Conservation (phyloP, 2,888 invertebrate species). For the Nebria brevicollis region DNA sequence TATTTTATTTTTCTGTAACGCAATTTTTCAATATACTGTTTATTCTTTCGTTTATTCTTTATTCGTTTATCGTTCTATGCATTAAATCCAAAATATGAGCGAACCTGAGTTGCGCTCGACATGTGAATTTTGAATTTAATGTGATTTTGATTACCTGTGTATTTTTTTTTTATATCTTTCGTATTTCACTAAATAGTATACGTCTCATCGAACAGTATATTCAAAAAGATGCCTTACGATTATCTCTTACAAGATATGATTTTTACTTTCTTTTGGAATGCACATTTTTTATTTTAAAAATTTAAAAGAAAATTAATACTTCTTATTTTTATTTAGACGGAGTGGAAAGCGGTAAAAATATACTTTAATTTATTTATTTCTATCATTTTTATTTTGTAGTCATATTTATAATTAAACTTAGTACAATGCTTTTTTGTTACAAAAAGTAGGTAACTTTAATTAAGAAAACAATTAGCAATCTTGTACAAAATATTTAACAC, state of each 20-base stretch:
- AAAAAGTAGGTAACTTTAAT: constrained; percentile 23
- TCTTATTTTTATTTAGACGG: neutral
- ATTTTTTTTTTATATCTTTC: neutral
- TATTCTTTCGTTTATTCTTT: neutral
- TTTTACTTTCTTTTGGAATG: neutral
- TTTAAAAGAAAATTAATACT: constrained; percentile 1
- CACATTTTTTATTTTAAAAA: neutral
- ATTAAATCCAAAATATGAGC: constrained; percentile 2
- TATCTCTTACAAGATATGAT: constrained; percentile 1
- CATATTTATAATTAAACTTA: constrained; percentile 15
- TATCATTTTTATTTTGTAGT: constrained; percentile 22
- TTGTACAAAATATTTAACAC: constrained; percentile 3
- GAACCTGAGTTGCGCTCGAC: neutral
- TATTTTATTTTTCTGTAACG: constrained; percentile 10
- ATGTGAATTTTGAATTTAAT: neutral
- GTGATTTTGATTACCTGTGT: neutral
- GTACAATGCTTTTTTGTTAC: constrained; percentile 12
- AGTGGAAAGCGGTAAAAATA: constrained; percentile 15
- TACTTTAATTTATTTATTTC: constrained; percentile 18
- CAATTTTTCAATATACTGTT: neutral
- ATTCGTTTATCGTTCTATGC: neutral
- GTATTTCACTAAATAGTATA: neutral
- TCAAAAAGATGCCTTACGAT: neutral
- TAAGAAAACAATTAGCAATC: constrained; percentile 6
- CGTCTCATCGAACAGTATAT: neutral